Evolutionary conservation across 2,797 vertebrate genomes (phyloP).

Genomic region (Poeciliopsis turneri): DNA sequence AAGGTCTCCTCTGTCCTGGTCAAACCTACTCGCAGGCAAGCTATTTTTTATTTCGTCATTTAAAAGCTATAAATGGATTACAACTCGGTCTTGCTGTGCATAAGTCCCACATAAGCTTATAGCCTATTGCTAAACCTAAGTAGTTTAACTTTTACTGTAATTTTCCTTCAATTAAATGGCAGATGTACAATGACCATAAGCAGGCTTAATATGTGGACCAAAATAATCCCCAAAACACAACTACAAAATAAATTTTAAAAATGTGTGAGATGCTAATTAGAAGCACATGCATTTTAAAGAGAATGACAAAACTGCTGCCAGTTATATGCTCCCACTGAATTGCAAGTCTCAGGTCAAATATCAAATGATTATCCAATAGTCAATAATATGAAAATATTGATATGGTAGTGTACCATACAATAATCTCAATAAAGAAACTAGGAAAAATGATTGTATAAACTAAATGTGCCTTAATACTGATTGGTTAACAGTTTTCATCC

Average conservation of each 20-base stretch:
- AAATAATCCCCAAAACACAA: background rate
- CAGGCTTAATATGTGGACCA: background rate
- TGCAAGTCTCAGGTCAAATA: background rate
- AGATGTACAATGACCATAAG: conserved; percentile 6
- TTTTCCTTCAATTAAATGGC: background rate
- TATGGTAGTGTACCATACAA: background rate
- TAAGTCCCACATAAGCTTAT: background rate
- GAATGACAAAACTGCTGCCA: background rate
- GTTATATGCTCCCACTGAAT: background rate
- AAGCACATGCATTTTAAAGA: background rate
- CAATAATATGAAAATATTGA: background rate
- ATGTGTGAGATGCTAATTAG: background rate
- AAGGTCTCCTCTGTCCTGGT: conserved; percentile 13
- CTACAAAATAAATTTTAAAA: background rate
- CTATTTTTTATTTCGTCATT: background rate
- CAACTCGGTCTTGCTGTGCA: too few species aligned
- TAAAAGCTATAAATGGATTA: conserved; percentile 1
- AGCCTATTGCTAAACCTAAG: background rate
- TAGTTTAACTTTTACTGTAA: background rate
- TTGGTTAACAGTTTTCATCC: background rate
- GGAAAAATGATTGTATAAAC: background rate
- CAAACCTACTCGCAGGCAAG: conserved; percentile 11
- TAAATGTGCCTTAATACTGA: background rate
- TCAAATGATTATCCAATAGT: background rate
- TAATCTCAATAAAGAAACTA: conserved; percentile 1